phyloP scores from a whole-genome alignment of 1,140 invertebrate species.

The Bombus pascuorum region DNA sequence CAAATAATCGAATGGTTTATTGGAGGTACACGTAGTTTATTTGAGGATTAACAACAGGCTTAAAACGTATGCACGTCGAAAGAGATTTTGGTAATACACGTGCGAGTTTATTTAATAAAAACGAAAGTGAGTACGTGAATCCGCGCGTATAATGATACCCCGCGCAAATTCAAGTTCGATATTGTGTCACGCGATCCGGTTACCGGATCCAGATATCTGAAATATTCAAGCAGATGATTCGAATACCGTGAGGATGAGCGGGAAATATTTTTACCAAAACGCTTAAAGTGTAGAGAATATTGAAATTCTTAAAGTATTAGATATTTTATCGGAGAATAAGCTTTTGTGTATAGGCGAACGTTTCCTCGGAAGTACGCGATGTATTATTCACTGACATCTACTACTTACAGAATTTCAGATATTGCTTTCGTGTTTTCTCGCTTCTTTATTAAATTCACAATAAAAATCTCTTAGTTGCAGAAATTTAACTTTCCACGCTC shows the following conservation, averaged over 20 bases:
- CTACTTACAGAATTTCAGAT: background rate
- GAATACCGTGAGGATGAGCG: background rate
- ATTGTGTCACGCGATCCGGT: background rate
- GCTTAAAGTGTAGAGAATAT: slow-evolving; percentile 1
- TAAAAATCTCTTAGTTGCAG: background rate
- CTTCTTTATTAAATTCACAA: background rate
- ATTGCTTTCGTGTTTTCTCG: background rate
- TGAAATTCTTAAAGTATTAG: slow-evolving; percentile 19
- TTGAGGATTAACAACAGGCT: too few species aligned
- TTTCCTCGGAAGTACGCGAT: background rate
- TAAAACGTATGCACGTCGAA: background rate
- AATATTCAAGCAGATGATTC: background rate
- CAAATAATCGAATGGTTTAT: too few species aligned
- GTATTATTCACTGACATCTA: background rate
- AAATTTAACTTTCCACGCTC: background rate
- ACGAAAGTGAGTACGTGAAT: background rate
- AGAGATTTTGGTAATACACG: background rate
- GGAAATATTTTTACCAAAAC: background rate
- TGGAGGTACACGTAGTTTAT: too few species aligned
- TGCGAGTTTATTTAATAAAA: background rate
- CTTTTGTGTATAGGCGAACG: background rate
- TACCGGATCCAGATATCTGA: background rate
- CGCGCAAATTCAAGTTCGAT: background rate
- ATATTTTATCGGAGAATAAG: background rate
- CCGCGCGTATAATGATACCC: background rate